Conservation (phyloP, 2,888 invertebrate species). For the Embidobia sp. region DNA sequence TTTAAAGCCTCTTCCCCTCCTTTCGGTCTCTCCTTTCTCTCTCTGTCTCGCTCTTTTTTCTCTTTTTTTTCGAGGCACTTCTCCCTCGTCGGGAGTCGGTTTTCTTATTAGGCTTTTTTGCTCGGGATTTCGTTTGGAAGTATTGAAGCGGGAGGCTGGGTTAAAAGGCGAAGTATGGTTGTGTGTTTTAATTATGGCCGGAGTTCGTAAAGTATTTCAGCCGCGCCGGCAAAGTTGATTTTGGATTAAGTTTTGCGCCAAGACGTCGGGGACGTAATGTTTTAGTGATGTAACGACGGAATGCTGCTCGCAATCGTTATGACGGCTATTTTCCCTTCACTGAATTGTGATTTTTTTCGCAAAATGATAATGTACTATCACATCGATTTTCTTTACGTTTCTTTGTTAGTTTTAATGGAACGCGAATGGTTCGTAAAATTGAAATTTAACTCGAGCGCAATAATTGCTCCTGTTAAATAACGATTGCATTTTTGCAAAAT, state of each 20-base stretch:
- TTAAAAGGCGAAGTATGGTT: slow-evolving; percentile 31
- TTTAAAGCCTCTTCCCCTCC: background rate
- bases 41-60: background rate
- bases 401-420: too few relatives aligned
- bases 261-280: slow-evolving; percentile 16
- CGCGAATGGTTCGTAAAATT: too few relatives aligned
- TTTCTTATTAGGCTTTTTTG: slow-evolving; percentile 34
- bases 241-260: slow-evolving; percentile 15
- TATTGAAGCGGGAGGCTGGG: slow-evolving; percentile 17
- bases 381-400: too few relatives aligned
- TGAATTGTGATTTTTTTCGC: too few relatives aligned
- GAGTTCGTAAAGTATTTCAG: slow-evolving; percentile 34
- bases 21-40: background rate
- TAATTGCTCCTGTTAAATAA: too few relatives aligned
- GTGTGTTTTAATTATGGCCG: slow-evolving; percentile 45
- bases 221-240: slow-evolving; percentile 24
- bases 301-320: background rate
- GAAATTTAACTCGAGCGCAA: too few relatives aligned
- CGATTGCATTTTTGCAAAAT: too few relatives aligned
- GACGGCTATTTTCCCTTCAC: background rate
- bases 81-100: slow-evolving; percentile 12
- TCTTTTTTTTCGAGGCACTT: slow-evolving; percentile 9
- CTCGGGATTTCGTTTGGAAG: slow-evolving; percentile 20
- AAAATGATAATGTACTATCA: too few relatives aligned
- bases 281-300: slow-evolving; percentile 6